Conservation (phyloP, 1,140 invertebrate genomes). For the Camponotus pennsylvanicus region DNA sequence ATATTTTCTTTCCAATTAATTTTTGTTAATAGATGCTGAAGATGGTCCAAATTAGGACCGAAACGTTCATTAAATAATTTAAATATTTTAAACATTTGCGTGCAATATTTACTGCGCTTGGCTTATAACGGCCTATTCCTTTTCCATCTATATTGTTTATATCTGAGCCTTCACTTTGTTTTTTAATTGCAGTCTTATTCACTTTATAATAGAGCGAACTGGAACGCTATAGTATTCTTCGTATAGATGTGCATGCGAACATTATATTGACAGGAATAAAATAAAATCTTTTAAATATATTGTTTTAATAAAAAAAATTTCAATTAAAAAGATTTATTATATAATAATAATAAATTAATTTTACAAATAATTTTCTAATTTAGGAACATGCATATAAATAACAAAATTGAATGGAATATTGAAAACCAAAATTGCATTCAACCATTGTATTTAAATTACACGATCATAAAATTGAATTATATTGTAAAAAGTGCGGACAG, state of each 20-base stretch:
- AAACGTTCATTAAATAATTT: too few species aligned
- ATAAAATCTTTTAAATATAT: too few species aligned
- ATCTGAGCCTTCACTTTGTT: too few species aligned
- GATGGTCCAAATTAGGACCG: too few species aligned
- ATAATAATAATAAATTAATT: background rate
- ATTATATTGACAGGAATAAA: background rate
- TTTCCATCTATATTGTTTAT: too few species aligned
- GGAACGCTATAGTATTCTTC: background rate
- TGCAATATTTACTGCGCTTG: too few species aligned
- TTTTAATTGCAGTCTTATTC: background rate
- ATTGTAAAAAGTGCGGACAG: background rate
- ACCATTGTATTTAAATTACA: conserved; percentile 26
- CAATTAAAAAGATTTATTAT: too few species aligned
- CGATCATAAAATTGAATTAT: conserved; percentile 2
- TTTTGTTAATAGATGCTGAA: too few species aligned
- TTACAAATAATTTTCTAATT: conserved; percentile 9
- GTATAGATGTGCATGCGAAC: background rate
- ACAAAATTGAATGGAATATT: conserved; percentile 3
- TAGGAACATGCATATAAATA: conserved; percentile 6
- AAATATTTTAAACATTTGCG: too few species aligned
- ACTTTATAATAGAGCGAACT: background rate
- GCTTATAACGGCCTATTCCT: too few species aligned
- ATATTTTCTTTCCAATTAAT: too few species aligned
- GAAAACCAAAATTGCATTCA: conserved; percentile 43
- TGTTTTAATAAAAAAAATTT: too few species aligned